Conservation (phyloP, 2,888 invertebrate species). For the Caradrina kadenii region DNA sequence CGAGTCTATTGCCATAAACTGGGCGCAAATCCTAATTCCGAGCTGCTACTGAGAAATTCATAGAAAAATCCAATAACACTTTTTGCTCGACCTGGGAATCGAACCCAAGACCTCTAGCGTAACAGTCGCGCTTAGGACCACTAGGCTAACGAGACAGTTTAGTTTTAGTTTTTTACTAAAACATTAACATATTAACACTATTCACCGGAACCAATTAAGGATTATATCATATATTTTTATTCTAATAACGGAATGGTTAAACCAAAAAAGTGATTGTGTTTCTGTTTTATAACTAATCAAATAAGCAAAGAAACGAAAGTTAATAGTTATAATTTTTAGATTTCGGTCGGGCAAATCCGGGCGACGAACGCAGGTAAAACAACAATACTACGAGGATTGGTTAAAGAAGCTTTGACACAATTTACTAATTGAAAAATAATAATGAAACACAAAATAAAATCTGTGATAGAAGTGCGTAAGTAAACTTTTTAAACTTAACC, state of each 20-base stretch:
- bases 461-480: neutral
- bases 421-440: neutral
- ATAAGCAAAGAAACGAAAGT: constrained; percentile 9
- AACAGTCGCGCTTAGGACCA: too few species aligned
- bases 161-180: neutral
- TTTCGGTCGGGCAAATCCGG: neutral
- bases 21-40: too few species aligned
- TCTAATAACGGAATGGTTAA: neutral
- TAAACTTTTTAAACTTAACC: constrained; percentile 16
- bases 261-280: constrained; percentile 17
- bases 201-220: constrained; percentile 21
- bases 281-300: constrained; percentile 8
- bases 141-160: too few species aligned
- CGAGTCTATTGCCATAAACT: too few species aligned
- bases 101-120: too few species aligned
- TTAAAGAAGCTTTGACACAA: neutral
- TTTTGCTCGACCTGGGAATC: too few species aligned
- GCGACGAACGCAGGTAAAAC: neutral
- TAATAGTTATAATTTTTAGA: neutral
- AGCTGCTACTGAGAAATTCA: too few species aligned
- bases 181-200: too few species aligned
- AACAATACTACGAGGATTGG: neutral
- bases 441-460: neutral
- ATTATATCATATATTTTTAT: constrained; percentile 16
- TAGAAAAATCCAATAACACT: too few species aligned